phyloP scores from a whole-genome alignment of 64 coral and sea anemone genomes.

The Montipora foliosa region DNA sequence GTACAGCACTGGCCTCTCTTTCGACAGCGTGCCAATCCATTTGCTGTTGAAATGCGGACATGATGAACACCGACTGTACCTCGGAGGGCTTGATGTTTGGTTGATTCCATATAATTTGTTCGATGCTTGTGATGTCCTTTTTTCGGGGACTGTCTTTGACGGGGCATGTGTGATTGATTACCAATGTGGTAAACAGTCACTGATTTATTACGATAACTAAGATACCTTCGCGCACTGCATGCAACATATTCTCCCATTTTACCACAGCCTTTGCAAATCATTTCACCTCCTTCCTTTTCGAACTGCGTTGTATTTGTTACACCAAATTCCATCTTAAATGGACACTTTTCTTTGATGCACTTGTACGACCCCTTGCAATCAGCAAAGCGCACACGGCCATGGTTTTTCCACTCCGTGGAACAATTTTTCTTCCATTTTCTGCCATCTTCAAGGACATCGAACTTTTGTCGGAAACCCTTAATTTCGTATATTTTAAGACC shows the following conservation, averaged over 20 bases:
- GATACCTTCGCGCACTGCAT: slow-evolving; percentile 48
- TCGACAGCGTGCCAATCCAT: slow-evolving; percentile 9
- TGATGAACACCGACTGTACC: slow-evolving; percentile 35
- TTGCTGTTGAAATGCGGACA: slow-evolving; percentile 20
- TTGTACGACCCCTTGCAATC: slow-evolving; percentile 63
- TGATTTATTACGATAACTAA: slow-evolving; percentile 13
- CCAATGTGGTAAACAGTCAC: slow-evolving; percentile 56
- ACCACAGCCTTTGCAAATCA: no score
- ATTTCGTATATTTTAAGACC: slow-evolving; percentile 27
- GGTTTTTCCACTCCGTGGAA: slow-evolving; percentile 63
- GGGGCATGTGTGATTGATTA: slow-evolving; percentile 41
- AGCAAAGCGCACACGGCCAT: slow-evolving; percentile 46
- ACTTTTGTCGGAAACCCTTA: no score
- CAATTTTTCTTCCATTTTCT: slow-evolving; percentile 27
- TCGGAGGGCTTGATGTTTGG: slow-evolving; percentile 49
- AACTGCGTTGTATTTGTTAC: no score
- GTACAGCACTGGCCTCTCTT: slow-evolving; percentile 18
- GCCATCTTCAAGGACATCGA: no score
- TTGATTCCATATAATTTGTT: slow-evolving; percentile 16
- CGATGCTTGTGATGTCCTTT: slow-evolving; percentile 31
- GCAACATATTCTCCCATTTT: not conserved
- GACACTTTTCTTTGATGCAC: slow-evolving; percentile 45
- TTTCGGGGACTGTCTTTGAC: not conserved
- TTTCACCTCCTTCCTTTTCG: no score
- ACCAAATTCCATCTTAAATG: no score